Conservation (phyloP, 2,797 vertebrate species). For the Ptychadena robeensis region DNA sequence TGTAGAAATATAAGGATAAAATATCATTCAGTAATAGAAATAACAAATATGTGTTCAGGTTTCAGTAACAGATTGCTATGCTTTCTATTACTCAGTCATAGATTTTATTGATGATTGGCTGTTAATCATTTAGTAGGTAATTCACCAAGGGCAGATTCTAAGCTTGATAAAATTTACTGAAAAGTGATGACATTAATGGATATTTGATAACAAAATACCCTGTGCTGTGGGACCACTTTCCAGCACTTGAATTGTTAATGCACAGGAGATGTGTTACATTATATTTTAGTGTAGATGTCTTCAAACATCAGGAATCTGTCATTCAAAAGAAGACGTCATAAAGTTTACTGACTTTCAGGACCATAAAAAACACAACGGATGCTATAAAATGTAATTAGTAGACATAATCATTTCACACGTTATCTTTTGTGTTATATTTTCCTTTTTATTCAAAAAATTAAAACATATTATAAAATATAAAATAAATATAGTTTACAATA, state of each 20-base stretch:
- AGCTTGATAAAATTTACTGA: slow-evolving; percentile 65
- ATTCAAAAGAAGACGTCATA: slow-evolving; percentile 80
- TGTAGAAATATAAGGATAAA: no score
- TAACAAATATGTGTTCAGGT: no score
- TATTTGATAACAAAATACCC: slow-evolving; percentile 82
- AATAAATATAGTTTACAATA: neutral
- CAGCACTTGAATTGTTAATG: slow-evolving; percentile 79
- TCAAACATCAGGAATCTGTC: slow-evolving; percentile 72
- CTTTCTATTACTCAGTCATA: no score
- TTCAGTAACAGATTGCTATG: no score
- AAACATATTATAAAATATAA: neutral
- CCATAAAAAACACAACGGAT: slow-evolving; percentile 61
- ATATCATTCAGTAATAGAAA: no score
- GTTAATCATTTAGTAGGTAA: slow-evolving; percentile 28
- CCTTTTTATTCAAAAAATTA: neutral
- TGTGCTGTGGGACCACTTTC: slow-evolving; percentile 80
- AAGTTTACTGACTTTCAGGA: slow-evolving; percentile 83
- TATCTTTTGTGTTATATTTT: neutral
- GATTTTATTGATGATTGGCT: no score
- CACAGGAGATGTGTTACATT: slow-evolving; percentile 79
- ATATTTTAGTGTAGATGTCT: slow-evolving; percentile 70
- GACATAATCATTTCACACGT: neutral
- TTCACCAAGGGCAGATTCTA: slow-evolving; percentile 33
- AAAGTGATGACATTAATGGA: slow-evolving; percentile 85
- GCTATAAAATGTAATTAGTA: neutral